Percentiles rank a stretch among this genome's conserved stretches.
Conservation (phyloP, 2,797 vertebrate species). For the Danio jaintianensis region DNA sequence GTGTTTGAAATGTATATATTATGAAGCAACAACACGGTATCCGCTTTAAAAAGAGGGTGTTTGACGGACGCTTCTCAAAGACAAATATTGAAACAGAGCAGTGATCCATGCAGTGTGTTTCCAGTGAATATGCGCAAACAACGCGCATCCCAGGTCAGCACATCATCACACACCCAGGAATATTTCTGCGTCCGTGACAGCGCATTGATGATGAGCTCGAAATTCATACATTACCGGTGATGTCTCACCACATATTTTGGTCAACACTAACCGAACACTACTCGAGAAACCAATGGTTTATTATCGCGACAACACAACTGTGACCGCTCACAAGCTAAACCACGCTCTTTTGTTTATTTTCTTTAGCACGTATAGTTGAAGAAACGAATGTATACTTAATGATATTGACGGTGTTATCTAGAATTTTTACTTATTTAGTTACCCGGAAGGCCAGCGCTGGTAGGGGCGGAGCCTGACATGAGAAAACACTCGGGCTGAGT, state of each 20-base stretch:
- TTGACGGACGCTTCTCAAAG: not conserved
- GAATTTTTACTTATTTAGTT: too few species aligned
- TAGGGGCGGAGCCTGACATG: conserved; percentile 15
- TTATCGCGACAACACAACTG: not conserved
- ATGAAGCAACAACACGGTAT: not conserved
- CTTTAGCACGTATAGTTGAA: not conserved
- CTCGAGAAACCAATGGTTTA: not conserved
- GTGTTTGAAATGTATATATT: not conserved
- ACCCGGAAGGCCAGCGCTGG: conserved; percentile 65
- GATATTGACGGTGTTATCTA: not conserved
- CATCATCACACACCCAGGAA: not conserved
- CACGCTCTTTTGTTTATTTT: not conserved
- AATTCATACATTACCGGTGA: not conserved
- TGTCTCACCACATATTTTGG: not conserved
- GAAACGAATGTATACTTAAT: not conserved
- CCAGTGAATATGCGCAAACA: conserved; percentile 19
- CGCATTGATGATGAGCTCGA: conserved; percentile 16
- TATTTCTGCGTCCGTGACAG: conserved; percentile 43
- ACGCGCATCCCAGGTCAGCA: conserved; percentile 7
- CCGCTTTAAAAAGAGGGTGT: not conserved
- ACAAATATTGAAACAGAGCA: not conserved
- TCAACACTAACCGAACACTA: not conserved
- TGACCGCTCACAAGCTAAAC: not conserved
- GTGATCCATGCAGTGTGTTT: not conserved
- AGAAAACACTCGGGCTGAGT: conserved; percentile 24